Conservation (phyloP, 2,797 vertebrate species). For the Coregonus suidteri region DNA sequence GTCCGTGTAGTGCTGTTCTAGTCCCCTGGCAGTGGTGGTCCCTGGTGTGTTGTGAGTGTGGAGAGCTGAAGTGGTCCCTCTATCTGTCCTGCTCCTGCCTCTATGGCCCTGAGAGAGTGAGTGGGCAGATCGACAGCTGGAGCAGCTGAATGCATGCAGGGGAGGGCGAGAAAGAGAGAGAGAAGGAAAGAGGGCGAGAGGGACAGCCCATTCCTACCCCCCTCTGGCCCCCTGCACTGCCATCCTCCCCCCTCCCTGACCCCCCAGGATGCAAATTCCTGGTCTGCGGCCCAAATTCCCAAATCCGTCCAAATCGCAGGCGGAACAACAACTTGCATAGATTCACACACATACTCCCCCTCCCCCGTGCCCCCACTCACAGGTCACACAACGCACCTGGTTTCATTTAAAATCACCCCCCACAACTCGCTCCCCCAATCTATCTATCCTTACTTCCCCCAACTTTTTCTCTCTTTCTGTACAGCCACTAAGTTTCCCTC, state of each 20-base stretch:
- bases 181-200: constrained; percentile 34
- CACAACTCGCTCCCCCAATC: constrained; percentile 65
- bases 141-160: constrained; percentile 79
- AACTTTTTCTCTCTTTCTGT: constrained; percentile 62
- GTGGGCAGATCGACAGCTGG: constrained; percentile 75
- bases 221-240: constrained; percentile 77
- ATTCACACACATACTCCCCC: constrained; percentile 64
- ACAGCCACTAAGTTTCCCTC: constrained; percentile 62
- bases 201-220: constrained; percentile 69
- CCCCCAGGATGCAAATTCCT: constrained; percentile 84
- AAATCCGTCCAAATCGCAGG: constrained; percentile 73
- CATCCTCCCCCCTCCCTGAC: constrained; percentile 72
- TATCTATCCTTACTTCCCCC: constrained; percentile 70
- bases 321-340: constrained; percentile 73
- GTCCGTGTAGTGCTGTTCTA: constrained; percentile 29
- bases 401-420: constrained; percentile 72
- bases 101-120: constrained; percentile 76
- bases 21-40: constrained; percentile 43
- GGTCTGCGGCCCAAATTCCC: constrained; percentile 80
- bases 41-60: constrained; percentile 49
- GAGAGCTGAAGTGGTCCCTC: constrained; percentile 63
- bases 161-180: constrained; percentile 55
- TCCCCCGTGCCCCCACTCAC: constrained; percentile 54
- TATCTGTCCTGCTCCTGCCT: constrained; percentile 61
- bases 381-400: constrained; percentile 79